Evolutionary conservation across 1,140 invertebrate genomes (phyloP).

Genomic region (Platyura marginata): DNA sequence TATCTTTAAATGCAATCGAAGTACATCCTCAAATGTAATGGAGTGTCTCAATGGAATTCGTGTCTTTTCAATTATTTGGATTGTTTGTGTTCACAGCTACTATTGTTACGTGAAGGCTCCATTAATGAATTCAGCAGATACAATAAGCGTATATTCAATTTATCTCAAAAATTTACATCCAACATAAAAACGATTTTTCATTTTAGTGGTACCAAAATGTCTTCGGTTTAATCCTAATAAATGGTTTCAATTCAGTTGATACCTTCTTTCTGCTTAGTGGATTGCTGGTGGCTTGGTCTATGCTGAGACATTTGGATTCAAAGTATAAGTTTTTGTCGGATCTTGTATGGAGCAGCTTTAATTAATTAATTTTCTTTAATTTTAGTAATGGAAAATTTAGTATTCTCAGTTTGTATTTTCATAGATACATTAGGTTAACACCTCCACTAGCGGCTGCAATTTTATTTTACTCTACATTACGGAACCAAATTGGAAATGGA

Average conservation of each 20-base stretch:
- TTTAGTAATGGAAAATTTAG: no score
- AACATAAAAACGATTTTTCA: background rate
- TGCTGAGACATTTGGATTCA: background rate
- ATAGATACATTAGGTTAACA: conserved; percentile 17
- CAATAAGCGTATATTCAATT: background rate
- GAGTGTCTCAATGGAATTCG: no score
- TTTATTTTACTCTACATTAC: conserved; percentile 14
- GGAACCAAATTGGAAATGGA: conserved; percentile 12
- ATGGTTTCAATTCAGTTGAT: background rate
- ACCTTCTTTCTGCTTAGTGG: no score
- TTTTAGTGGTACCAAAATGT: background rate
- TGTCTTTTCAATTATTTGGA: background rate
- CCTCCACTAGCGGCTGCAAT: conserved; percentile 15
- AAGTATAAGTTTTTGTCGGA: no score
- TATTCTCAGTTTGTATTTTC: conserved; percentile 19
- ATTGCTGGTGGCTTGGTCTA: no score
- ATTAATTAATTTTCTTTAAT: no score
- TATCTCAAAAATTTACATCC: background rate
- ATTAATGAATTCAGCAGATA: no score
- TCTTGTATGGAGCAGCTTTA: no score
- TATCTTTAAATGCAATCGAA: background rate
- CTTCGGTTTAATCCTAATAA: background rate
- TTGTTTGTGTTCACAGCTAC: background rate
- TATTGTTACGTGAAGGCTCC: background rate
- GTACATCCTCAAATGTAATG: background rate